These are phyloP conservation scores for Lucifuga dentata DNA, from an alignment of 2,113 vertebrate genomes.

Conservation along the genomic window DNA sequence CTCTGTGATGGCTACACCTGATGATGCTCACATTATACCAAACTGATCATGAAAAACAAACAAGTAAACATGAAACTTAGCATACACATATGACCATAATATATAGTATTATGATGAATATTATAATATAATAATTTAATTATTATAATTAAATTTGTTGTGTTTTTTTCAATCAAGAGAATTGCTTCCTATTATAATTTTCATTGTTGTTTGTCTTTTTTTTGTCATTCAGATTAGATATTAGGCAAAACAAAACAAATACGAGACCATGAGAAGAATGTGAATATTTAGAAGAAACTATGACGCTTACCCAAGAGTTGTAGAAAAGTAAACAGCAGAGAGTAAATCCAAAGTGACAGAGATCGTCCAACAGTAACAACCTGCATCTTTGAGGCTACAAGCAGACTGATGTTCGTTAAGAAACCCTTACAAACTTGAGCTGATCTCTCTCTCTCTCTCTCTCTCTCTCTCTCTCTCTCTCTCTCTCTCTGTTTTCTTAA, in stretches of 20 bases:
- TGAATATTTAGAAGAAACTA: too few relatives aligned
- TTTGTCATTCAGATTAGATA: too few relatives aligned
- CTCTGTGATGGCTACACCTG: background rate
- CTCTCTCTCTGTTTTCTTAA: conserved; percentile 58
- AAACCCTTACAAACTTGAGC: background rate
- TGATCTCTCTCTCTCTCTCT: background rate
- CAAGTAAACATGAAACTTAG: background rate
- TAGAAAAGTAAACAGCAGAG: conserved; percentile 43
- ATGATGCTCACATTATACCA: background rate
- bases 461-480: conserved; percentile 16
- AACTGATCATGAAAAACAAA: background rate
- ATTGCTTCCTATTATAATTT: too few relatives aligned
- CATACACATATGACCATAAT: too few relatives aligned
- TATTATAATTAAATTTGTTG: too few relatives aligned
- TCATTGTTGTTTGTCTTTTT: too few relatives aligned
- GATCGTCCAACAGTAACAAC: conserved; percentile 12
- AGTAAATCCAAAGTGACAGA: conserved; percentile 46
- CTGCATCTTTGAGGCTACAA: conserved; percentile 62
- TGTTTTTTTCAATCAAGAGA: too few relatives aligned
- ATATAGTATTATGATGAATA: too few relatives aligned
- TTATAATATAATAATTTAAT: too few relatives aligned
- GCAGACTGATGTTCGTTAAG: conserved; percentile 1
- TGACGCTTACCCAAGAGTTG: conserved; percentile 63
- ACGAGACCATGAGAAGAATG: too few relatives aligned
- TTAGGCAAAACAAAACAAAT: too few relatives aligned